A percentile compares a stretch with the other conserved stretches of the same genome.
These are phyloP conservation scores for Cybosia mesomella DNA, from an alignment of 2,888 invertebrate genomes.

Conservation along the genomic window DNA sequence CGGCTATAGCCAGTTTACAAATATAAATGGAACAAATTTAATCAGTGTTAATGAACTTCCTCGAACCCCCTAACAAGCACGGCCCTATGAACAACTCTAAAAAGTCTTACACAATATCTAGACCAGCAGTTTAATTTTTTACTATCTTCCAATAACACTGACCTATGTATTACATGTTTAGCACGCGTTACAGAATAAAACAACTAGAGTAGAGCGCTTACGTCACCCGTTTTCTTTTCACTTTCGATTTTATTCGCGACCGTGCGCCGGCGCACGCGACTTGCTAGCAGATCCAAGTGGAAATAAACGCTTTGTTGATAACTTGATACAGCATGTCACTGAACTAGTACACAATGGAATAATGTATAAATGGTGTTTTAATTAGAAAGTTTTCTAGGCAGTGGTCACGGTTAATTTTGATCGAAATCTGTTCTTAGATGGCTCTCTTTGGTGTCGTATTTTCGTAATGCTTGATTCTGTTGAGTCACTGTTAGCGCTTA, in stretches of 20 bases:
- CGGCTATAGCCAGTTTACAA: too few species aligned
- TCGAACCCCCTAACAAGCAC: neutral
- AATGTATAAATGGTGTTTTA: constrained; percentile 36
- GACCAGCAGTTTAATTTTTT: constrained; percentile 27
- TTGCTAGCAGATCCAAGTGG: constrained; percentile 29
- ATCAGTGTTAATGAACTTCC: neutral
- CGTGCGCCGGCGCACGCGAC: constrained; percentile 56
- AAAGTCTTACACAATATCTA: constrained; percentile 15
- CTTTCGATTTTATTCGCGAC: constrained; percentile 75
- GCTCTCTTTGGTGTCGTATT: neutral
- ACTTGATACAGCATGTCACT: constrained; percentile 45
- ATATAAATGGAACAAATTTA: neutral
- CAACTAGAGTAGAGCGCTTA: constrained; percentile 62
- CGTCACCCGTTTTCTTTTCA: constrained; percentile 76
- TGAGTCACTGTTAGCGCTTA: neutral
- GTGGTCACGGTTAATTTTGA: neutral
- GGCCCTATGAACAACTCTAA: neutral
- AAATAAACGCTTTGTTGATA: constrained; percentile 48
- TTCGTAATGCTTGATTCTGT: neutral
- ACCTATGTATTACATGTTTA: constrained; percentile 41
- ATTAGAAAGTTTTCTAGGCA: constrained; percentile 42
- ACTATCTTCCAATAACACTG: constrained; percentile 41
- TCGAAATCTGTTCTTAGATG: constrained; percentile 10
- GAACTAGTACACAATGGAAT: constrained; percentile 45
- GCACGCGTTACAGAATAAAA: constrained; percentile 47